phyloP scores from a whole-genome alignment of 2,113 vertebrate genomes.

The Opisthocomus hoazin region DNA sequence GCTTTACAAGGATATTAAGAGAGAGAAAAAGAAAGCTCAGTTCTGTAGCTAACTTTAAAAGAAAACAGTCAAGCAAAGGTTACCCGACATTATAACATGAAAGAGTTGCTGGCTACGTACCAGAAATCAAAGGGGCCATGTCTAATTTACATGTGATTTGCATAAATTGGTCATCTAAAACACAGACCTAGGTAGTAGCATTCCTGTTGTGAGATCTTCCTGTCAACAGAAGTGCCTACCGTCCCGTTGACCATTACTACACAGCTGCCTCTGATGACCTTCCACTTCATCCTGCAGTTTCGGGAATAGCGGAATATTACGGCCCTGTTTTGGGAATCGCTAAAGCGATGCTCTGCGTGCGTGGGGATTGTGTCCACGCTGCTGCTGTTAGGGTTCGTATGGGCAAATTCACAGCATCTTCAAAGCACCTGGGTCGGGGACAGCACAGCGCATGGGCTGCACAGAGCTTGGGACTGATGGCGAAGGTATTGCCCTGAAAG shows the following conservation, averaged over 20 bases:
- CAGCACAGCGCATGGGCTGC: not conserved
- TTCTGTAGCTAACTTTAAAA: constrained; percentile 18
- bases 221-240: not conserved
- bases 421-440: rapidly evolving
- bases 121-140: not conserved
- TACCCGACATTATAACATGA: not conserved
- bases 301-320: not conserved
- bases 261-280: not conserved
- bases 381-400: not conserved
- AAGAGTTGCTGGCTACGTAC: not conserved
- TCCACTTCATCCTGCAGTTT: not conserved
- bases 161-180: not conserved
- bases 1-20: not conserved
- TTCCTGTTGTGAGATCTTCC: not conserved
- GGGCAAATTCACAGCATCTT: not conserved
- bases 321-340: not conserved
- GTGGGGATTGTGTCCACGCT: rapidly evolving
- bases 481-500: rapidly evolving
- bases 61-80: constrained; percentile 6
- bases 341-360: rapidly evolving
- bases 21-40: not conserved
- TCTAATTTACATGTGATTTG: constrained; percentile 27
- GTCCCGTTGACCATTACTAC: not conserved
- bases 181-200: not conserved
- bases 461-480: not conserved